phyloP scores from a whole-genome alignment of 2,888 invertebrate species.

The Drosophila buzzatii region DNA sequence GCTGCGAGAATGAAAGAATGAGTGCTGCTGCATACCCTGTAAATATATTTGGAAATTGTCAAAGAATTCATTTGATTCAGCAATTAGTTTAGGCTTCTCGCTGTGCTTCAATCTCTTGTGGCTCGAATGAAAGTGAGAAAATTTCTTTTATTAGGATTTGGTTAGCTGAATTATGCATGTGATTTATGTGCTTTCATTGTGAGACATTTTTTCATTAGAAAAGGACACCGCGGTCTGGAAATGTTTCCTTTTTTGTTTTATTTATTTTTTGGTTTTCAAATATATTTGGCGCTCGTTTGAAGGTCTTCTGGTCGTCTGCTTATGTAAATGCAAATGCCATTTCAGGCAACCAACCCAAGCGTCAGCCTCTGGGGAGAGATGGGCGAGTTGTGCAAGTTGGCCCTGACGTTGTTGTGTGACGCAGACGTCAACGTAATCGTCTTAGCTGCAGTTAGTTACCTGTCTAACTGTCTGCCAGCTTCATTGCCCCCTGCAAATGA shows the following conservation, averaged over 20 bases:
- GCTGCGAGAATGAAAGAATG: not conserved
- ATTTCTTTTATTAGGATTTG: conserved; percentile 18
- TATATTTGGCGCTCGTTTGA: not conserved
- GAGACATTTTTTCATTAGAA: conserved; percentile 28
- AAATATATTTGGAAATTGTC: not conserved
- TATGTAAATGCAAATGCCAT: conserved; percentile 14
- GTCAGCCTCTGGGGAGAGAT: conserved; percentile 14
- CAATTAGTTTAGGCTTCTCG: conserved; percentile 36
- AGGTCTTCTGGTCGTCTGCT: conserved; percentile 8
- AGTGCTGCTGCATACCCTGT: not conserved
- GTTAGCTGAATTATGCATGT: conserved; percentile 42
- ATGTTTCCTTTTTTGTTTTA: not conserved
- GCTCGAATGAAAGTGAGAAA: conserved; percentile 14
- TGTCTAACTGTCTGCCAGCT: conserved; percentile 18
- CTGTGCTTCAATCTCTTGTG: not conserved
- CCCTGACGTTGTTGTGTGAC: conserved; percentile 25
- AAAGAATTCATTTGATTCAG: conserved; percentile 21
- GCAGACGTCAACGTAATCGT: conserved; percentile 42
- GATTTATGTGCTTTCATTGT: conserved; percentile 23
- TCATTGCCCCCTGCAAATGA: conserved; percentile 59
- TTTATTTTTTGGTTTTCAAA: not conserved
- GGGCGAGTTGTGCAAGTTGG: conserved; percentile 49
- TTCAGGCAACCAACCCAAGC: not conserved
- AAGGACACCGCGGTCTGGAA: not conserved
- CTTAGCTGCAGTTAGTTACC: conserved; percentile 42